Percentiles rank a stretch among this genome's conserved stretches.
phyloP scores from a whole-genome alignment of 2,113 vertebrate species.

The Cairina moschata region DNA sequence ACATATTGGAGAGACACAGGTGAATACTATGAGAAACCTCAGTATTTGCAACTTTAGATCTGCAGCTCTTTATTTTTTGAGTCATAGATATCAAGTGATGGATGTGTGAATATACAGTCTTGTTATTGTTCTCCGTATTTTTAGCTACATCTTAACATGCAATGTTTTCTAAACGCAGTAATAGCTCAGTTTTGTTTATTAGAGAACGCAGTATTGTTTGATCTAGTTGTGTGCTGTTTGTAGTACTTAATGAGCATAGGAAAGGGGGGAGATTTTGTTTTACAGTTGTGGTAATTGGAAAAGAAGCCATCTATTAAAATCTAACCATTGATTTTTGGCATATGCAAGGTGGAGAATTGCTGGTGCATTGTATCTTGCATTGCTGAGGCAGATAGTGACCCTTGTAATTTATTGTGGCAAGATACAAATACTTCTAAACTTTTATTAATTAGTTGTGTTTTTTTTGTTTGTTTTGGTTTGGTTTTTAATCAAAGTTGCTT shows the following conservation, averaged over 20 bases:
- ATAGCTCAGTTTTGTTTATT: background rate
- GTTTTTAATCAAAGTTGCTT: background rate
- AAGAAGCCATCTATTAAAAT: background rate
- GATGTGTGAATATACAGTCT: background rate
- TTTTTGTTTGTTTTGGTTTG: no score
- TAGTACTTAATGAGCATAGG: background rate
- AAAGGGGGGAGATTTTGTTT: background rate
- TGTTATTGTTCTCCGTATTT: background rate
- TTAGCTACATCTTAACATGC: background rate
- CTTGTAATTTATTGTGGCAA: background rate
- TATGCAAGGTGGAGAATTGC: background rate
- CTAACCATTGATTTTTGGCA: background rate
- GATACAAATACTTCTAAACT: background rate
- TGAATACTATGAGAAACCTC: background rate
- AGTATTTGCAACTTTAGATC: background rate
- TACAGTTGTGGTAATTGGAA: background rate
- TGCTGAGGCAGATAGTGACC: background rate
- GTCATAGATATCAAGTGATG: background rate
- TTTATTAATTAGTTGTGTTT: background rate
- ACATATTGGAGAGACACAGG: background rate
- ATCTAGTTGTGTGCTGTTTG: background rate
- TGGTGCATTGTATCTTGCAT: background rate
- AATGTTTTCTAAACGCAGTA: conserved; percentile 12
- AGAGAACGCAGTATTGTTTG: background rate
- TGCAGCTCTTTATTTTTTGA: conserved; percentile 5